Conservation (phyloP, 1,140 invertebrate species). For the Pseudomyrmex cubaensis region DNA sequence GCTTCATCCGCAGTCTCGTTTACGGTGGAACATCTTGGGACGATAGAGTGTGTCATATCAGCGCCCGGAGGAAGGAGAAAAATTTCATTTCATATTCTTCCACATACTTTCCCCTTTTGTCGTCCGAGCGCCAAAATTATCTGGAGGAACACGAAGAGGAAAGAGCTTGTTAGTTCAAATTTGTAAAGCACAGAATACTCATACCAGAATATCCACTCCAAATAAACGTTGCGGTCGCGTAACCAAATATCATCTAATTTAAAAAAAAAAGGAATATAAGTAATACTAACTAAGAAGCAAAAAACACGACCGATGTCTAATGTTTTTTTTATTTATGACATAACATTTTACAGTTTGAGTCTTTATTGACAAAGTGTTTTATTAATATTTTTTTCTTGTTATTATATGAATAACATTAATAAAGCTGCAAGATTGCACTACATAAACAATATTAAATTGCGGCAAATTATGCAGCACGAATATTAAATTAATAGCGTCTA, state of each 20-base stretch:
- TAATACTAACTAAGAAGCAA: no score
- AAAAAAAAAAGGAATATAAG: no score
- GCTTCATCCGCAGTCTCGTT: conserved; percentile 61
- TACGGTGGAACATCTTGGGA: conserved; percentile 56
- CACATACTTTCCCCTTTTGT: conserved; percentile 36
- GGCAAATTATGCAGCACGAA: conserved; percentile 50
- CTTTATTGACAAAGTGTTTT: background rate
- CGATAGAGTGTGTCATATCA: conserved; percentile 41
- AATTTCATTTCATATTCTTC: conserved; percentile 63
- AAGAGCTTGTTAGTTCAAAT: conserved; percentile 44
- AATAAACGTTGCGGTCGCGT: no score
- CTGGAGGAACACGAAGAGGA: conserved; percentile 2
- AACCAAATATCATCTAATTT: no score
- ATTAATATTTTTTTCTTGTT: background rate
- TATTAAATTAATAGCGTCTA: conserved; percentile 58
- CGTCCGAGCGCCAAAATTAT: conserved; percentile 60
- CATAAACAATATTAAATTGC: conserved; percentile 54
- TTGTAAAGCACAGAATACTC: background rate
- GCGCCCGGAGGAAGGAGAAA: conserved; percentile 33
- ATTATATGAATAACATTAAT: conserved; percentile 9
- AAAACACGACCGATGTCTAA: no score
- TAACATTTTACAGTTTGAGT: no score
- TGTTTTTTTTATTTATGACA: no score
- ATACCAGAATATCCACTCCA: background rate
- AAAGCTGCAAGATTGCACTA: conserved; percentile 6